Evolutionary conservation across 2,888 invertebrate species (phyloP), one percentile per base, ranked within the genome.

Genomic region (Sussaba pulchella): DNA sequence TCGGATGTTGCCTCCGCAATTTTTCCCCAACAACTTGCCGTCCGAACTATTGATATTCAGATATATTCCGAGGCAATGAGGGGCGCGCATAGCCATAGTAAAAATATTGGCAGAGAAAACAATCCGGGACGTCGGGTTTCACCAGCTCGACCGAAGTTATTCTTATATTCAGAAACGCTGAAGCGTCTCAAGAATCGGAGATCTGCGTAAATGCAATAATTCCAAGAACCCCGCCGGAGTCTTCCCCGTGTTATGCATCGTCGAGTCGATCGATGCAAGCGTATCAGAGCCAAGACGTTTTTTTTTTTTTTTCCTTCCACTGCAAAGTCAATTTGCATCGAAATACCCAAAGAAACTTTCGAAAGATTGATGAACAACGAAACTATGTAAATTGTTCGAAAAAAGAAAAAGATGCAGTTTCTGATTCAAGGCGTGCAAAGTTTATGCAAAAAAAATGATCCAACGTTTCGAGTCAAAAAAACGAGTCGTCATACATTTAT

Each of bases 91-190:
- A 14, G 87, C 84, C 87, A 86, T 83, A 88, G 88, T 88, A 88
- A 91, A 91, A 91, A 91, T 91, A 91, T 91, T 91, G 89, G 83
- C 84, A 87, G 86, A 90, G 90, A 91, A 88, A 91, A 90, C 90
- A 91, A 85, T 78, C 81, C 76, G 78, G 64, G 71, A 73, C 77
- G 80, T 21, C 54, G 17, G 78, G 57, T 81, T 54, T 61, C 59
- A 57, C 57, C 75, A 76, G 83, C 79, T 67, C 63, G 83, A 83
- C 31, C 73, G 66, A 85, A 87, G 87, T 88, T 90, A 89, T 89
- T 88, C 88, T 89, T 90, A 87, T 88, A 88, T 89, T 57, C 73
- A 67, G 70, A 78, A 74, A 64, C 69, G 9, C 54, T 45, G 50
- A 36, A 36, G 36, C 57, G 45, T 70, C 50, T 76, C 43, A 41